Conservation (phyloP, 2,797 vertebrate species). For the Phyllotis vaccarum region DNA sequence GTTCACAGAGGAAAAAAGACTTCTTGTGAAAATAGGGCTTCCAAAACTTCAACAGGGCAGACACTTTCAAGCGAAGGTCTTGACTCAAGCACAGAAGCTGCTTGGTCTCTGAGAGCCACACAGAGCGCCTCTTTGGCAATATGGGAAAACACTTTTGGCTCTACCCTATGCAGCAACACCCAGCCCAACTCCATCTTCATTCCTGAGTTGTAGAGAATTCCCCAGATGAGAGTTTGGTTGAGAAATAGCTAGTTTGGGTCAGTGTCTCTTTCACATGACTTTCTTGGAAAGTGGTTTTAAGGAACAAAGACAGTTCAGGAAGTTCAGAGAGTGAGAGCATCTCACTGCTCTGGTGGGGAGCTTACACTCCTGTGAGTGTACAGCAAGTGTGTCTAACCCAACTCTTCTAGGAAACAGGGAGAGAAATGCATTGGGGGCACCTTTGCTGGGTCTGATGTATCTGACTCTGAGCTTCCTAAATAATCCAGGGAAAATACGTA, state of each 20-base stretch:
- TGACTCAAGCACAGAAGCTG: background rate
- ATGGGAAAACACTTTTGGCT: conserved; percentile 62
- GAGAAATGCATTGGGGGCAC: background rate
- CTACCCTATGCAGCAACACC: conserved; percentile 3
- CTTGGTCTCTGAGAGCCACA: conserved; percentile 32
- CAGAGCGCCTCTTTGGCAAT: conserved; percentile 70
- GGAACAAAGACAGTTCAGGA: background rate
- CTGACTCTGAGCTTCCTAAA: background rate
- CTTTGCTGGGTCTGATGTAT: background rate
- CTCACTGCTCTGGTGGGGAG: background rate
- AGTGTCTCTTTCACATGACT: background rate
- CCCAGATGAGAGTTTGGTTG: conserved; percentile 41
- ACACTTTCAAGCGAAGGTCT: background rate
- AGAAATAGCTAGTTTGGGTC: background rate
- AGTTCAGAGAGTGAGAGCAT: background rate
- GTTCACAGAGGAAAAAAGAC: conserved; percentile 31
- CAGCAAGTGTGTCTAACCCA: background rate
- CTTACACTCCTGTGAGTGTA: background rate
- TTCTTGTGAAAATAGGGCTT: conserved; percentile 18
- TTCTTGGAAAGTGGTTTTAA: conserved; percentile 35
- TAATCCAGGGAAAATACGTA: background rate
- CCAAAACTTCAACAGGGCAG: background rate
- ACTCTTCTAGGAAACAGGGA: background rate
- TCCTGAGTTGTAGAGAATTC: conserved; percentile 33
- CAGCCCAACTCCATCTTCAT: background rate